These are phyloP conservation scores for Chelonus formosanus DNA, from an alignment of 2,888 invertebrate species.

Conservation along the genomic window DNA sequence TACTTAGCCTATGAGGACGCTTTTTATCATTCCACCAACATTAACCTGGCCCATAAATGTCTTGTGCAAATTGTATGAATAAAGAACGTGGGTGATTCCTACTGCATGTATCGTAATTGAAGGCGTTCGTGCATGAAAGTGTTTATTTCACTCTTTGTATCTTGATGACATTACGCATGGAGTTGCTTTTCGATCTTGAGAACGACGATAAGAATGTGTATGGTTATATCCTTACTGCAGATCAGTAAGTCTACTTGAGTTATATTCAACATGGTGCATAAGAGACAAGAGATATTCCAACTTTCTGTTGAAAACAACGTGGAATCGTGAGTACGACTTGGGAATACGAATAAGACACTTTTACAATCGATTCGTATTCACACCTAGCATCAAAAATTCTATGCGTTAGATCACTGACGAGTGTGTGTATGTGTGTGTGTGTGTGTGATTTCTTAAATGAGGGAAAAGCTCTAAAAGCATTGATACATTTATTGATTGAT, in stretches of 20 bases:
- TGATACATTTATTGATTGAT: no score
- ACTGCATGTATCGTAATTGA: conserved; percentile 40
- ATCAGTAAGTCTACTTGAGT: conserved; percentile 4
- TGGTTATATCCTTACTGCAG: no score
- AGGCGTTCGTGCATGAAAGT: conserved; percentile 45
- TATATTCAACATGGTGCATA: conserved; percentile 7
- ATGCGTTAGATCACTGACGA: neutral
- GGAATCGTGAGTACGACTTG: conserved; percentile 25
- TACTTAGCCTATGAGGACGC: no score
- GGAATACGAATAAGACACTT: conserved; percentile 22
- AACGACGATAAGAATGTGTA: no score
- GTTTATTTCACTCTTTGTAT: conserved; percentile 41
- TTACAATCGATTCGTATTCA: conserved; percentile 23
- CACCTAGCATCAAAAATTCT: conserved; percentile 10
- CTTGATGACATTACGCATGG: conserved; percentile 41
- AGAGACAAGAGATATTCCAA: conserved; percentile 20
- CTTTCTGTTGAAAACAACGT: conserved; percentile 11
- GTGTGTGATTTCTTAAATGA: no score
- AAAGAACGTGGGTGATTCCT: conserved; percentile 10
- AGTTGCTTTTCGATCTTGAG: conserved; percentile 6
- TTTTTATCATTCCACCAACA: conserved; percentile 23
- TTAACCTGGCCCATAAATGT: conserved; percentile 34
- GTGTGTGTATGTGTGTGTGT: no score
- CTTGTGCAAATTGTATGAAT: conserved; percentile 7
- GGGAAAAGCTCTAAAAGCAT: no score